These are phyloP conservation scores for Drosophila mimetica DNA, from an alignment of 2,888 invertebrate species.

Conservation along the genomic window DNA sequence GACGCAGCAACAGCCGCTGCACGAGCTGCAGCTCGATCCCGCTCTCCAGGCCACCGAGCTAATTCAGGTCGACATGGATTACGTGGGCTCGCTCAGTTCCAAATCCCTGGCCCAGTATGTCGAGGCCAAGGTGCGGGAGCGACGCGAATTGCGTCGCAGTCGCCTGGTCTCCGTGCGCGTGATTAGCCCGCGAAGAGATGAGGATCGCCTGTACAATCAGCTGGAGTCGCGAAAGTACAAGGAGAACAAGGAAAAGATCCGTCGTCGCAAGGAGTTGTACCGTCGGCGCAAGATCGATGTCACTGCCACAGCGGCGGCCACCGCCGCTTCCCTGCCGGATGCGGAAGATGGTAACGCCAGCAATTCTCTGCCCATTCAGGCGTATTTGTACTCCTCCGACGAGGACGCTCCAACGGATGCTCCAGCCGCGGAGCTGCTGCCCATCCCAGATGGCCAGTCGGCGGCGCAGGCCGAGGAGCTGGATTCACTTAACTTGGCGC, in stretches of 20 bases:
- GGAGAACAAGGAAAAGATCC: conserved; percentile 91
- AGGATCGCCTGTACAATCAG: conserved; percentile 89
- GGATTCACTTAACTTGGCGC: conserved; percentile 65
- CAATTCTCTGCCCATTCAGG: conserved; percentile 57
- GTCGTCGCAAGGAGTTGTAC: conserved; percentile 85
- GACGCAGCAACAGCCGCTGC: conserved; percentile 38
- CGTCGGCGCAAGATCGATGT: conserved; percentile 53
- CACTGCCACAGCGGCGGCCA: not conserved
- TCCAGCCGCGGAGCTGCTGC: not conserved
- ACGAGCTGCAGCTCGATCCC: conserved; percentile 33
- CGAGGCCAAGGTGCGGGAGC: conserved; percentile 85
- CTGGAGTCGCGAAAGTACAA: conserved; percentile 90
- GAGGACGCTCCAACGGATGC: conserved; percentile 59
- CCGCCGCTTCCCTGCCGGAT: not conserved
- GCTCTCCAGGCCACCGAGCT: conserved; percentile 31
- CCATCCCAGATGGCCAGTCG: conserved; percentile 61
- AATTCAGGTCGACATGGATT: conserved; percentile 47
- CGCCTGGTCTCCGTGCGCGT: conserved; percentile 87
- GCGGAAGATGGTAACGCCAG: not conserved
- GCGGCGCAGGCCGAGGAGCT: conserved; percentile 79
- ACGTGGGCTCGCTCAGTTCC: conserved; percentile 64
- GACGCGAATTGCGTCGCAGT: conserved; percentile 85
- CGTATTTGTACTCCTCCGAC: conserved; percentile 74
- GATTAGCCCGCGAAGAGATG: conserved; percentile 91
- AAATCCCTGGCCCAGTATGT: conserved; percentile 74